Percentiles rank a stretch among this genome's conserved stretches.
Conservation (phyloP, 2,797 vertebrate species). For the Aeoliscus strigatus region DNA sequence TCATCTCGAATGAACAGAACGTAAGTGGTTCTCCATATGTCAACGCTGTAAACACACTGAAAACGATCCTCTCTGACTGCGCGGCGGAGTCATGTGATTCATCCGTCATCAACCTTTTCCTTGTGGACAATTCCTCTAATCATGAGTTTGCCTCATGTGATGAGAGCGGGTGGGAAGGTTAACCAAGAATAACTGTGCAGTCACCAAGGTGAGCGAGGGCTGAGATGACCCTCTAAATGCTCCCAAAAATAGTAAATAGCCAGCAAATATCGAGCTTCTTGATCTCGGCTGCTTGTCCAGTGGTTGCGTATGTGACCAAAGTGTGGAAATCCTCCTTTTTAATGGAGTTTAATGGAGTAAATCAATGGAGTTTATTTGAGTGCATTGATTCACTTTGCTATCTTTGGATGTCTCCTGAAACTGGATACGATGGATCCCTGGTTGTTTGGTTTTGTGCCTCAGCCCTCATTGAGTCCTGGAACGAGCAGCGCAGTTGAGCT, state of each 20-base stretch:
- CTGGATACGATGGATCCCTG: too few species aligned
- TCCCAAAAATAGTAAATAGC: constrained; percentile 48
- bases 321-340: too few species aligned
- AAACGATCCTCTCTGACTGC: neutral
- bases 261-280: constrained; percentile 14
- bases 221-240: constrained; percentile 66
- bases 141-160: constrained; percentile 39
- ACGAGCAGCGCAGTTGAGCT: too few species aligned
- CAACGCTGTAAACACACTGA: too few species aligned
- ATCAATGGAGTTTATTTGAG: too few species aligned
- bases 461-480: too few species aligned
- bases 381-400: too few species aligned
- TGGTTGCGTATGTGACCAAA: neutral
- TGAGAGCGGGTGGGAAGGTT: constrained; percentile 53
- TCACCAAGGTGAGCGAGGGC: constrained; percentile 45
- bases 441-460: too few species aligned
- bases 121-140: constrained; percentile 48
- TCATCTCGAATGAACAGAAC: too few species aligned
- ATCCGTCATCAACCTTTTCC: constrained; percentile 53
- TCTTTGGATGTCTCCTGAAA: too few species aligned
- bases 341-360: too few species aligned
- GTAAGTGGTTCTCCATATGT: too few species aligned
- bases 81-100: constrained; percentile 4
- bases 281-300: constrained; percentile 7
- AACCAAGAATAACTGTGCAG: constrained; percentile 63